Conservation (phyloP, 2,888 invertebrate genomes). For the Dugesia japonica region DNA sequence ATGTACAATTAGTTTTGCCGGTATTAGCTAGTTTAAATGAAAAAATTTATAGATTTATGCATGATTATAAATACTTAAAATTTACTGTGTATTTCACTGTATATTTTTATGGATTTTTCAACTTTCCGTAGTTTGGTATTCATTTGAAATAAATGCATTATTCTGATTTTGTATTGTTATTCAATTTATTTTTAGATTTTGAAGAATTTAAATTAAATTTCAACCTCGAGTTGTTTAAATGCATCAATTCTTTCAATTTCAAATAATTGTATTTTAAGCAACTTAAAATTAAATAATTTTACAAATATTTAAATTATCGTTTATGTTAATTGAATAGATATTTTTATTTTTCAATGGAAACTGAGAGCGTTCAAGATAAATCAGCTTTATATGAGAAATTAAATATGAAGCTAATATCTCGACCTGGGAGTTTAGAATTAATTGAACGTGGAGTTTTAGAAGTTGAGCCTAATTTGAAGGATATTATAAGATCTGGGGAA, state of each 20-base stretch:
- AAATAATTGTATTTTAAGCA: not conserved
- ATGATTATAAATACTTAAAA: not conserved
- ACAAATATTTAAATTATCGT: not conserved
- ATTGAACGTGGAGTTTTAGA: conserved; percentile 30
- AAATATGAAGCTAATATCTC: conserved; percentile 26
- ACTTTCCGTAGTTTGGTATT: not conserved
- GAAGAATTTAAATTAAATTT: not conserved
- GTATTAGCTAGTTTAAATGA: not conserved
- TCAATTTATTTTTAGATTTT: not conserved
- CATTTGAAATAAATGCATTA: not conserved
- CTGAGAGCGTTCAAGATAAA: not conserved
- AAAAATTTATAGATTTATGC: not conserved
- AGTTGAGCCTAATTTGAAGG: conserved; percentile 9
- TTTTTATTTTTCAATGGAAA: not conserved
- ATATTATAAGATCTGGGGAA: conserved; percentile 26
- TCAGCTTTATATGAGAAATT: conserved; percentile 26
- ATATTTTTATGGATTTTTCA: conserved; percentile 4
- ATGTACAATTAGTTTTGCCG: not conserved
- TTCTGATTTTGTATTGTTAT: not conserved
- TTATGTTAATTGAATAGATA: no score
- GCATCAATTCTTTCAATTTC: not conserved
- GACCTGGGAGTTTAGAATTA: conserved; percentile 34
- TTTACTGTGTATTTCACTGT: not conserved
- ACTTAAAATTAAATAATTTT: no score
- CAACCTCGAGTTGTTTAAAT: conserved; percentile 7